phyloP scores from a whole-genome alignment of 2,888 invertebrate genomes.

The Diaperis boleti region DNA sequence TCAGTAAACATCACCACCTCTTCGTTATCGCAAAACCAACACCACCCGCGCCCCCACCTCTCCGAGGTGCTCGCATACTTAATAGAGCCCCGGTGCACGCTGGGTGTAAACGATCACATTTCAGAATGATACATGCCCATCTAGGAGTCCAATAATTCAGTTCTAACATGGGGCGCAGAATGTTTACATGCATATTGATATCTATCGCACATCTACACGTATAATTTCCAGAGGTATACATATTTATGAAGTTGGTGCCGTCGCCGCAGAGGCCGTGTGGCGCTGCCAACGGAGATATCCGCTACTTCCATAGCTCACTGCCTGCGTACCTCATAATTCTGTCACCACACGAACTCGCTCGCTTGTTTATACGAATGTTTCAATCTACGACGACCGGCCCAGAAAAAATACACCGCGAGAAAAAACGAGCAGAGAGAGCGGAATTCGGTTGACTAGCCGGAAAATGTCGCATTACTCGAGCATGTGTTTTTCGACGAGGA shows the following conservation, averaged over 20 bases:
- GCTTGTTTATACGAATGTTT: conserved; percentile 64
- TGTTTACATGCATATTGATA: conserved; percentile 68
- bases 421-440: conserved; percentile 47
- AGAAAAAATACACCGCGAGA: conserved; percentile 56
- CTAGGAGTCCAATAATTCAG: conserved; percentile 62
- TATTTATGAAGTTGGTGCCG: conserved; percentile 62
- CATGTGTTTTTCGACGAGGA: conserved; percentile 51
- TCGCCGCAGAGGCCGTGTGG: conserved; percentile 48
- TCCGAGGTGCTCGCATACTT: conserved; percentile 23
- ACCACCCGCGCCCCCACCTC: neutral
- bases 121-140: conserved; percentile 55
- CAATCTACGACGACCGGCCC: conserved; percentile 59
- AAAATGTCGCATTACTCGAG: conserved; percentile 51
- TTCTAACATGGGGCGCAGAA: conserved; percentile 64
- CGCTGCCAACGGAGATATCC: conserved; percentile 60
- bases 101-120: conserved; percentile 51
- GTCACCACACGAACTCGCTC: conserved; percentile 62
- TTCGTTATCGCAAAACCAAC: neutral
- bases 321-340: conserved; percentile 64
- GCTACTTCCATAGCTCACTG: conserved; percentile 60
- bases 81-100: conserved; percentile 45
- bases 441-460: conserved; percentile 55
- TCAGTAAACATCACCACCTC: too few species aligned
- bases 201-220: conserved; percentile 66
- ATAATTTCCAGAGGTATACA: conserved; percentile 64